These are phyloP conservation scores for Dendrophyllia cribrosa DNA, from an alignment of 64 coral and sea anemone genomes.

Conservation along the genomic window DNA sequence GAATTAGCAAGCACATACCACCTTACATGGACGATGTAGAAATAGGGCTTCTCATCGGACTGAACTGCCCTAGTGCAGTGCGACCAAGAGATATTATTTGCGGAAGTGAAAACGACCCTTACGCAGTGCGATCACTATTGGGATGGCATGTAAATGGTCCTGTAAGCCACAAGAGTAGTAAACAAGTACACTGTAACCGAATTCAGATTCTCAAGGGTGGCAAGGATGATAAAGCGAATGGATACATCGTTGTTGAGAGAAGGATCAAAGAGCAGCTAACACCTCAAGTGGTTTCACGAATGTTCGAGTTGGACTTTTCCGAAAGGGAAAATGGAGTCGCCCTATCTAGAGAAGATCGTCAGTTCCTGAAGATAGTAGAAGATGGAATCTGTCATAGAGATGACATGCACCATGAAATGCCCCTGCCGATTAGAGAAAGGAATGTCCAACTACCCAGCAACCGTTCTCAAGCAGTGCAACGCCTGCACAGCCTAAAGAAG, in stretches of 20 bases:
- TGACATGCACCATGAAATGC: slow-evolving; percentile 54
- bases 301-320: slow-evolving; percentile 50
- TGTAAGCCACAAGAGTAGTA: slow-evolving; percentile 8
- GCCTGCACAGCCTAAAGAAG: slow-evolving; percentile 51
- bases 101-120: neutral
- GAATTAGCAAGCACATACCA: slow-evolving; percentile 9
- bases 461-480: slow-evolving; percentile 25
- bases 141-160: slow-evolving; percentile 49
- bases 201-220: slow-evolving; percentile 22
- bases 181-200: slow-evolving; percentile 36
- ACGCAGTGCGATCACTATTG: slow-evolving; percentile 14
- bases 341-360: slow-evolving; percentile 10
- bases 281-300: slow-evolving; percentile 18
- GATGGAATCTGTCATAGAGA: slow-evolving; percentile 24
- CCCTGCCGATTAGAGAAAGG: slow-evolving; percentile 32
- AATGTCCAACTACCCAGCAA: slow-evolving; percentile 27
- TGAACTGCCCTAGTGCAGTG: slow-evolving; percentile 53
- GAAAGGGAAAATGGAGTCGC: slow-evolving; percentile 23
- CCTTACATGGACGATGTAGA: slow-evolving; percentile 54
- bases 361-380: slow-evolving; percentile 8
- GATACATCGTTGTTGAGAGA: slow-evolving; percentile 16
- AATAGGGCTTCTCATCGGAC: slow-evolving; percentile 31
- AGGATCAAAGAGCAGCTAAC: slow-evolving; percentile 26
- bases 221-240: slow-evolving; percentile 17
- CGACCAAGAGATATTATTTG: slow-evolving; percentile 17